These are phyloP conservation scores for Phyllotreta cruciferae DNA, from an alignment of 2,888 invertebrate genomes.

Conservation along the genomic window DNA sequence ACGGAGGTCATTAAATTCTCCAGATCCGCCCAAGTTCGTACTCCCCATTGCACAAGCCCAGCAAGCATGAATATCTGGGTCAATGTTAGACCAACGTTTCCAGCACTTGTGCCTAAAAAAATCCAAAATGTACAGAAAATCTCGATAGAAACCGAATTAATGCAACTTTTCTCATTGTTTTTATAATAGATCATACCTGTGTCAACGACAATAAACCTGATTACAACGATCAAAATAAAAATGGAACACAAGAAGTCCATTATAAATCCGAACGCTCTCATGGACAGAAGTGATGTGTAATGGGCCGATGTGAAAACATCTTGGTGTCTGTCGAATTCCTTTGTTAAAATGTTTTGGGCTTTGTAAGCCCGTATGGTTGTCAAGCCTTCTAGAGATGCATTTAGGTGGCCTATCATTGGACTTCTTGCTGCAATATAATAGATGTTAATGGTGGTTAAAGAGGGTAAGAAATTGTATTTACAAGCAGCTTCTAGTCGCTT, in stretches of 20 bases:
- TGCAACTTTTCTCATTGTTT: background rate
- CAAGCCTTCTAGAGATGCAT: conserved; percentile 56
- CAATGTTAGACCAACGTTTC: conserved; percentile 67
- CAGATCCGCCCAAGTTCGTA: conserved; percentile 84
- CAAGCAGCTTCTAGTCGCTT: conserved; percentile 52
- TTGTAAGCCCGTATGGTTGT: conserved; percentile 55
- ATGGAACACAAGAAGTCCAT: conserved; percentile 50
- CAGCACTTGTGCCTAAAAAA: conserved; percentile 45
- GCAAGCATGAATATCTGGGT: conserved; percentile 81
- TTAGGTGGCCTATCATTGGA: conserved; percentile 57
- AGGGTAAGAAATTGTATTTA: conserved; percentile 38
- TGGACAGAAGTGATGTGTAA: conserved; percentile 50
- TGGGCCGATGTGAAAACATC: conserved; percentile 55
- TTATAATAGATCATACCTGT: conserved; percentile 41
- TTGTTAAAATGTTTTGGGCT: conserved; percentile 51
- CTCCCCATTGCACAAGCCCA: conserved; percentile 69
- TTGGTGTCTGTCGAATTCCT: conserved; percentile 56
- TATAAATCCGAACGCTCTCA: conserved; percentile 53
- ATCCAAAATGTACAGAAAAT: background rate
- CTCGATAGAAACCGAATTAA: background rate
- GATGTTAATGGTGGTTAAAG: conserved; percentile 16
- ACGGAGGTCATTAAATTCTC: conserved; percentile 87
- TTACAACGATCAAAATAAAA: conserved; percentile 45
- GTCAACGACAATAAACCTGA: conserved; percentile 44
- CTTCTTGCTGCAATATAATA: conserved; percentile 52